Conservation (phyloP, 2,113 vertebrate species). For the Seriola rivoliana region DNA sequence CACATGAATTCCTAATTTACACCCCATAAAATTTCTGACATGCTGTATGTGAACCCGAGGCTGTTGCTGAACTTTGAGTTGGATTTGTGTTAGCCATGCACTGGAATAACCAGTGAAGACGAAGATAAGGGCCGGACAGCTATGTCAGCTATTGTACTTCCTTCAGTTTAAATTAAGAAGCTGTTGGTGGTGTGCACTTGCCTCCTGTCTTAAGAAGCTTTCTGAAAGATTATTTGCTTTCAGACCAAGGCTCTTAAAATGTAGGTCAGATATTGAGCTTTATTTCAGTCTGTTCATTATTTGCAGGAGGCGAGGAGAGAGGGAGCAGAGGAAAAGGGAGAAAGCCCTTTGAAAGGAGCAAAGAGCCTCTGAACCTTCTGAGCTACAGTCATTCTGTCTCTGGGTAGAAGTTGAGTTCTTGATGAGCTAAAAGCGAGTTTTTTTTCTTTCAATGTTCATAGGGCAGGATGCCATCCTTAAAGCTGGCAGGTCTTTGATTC, state of each 20-base stretch:
- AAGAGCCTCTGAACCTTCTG: constrained; percentile 41
- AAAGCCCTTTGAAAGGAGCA: constrained; percentile 49
- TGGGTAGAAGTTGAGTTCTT: constrained; percentile 55
- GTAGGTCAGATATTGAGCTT: constrained; percentile 67
- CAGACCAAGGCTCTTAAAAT: constrained; percentile 54
- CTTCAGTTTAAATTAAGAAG: constrained; percentile 60
- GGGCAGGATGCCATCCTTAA: constrained; percentile 58
- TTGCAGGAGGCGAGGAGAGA: constrained; percentile 27
- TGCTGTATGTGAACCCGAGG: constrained; percentile 4
- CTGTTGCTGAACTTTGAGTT: constrained; percentile 17
- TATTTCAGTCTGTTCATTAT: constrained; percentile 68
- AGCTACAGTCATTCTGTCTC: constrained; percentile 47
- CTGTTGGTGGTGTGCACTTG: constrained; percentile 29
- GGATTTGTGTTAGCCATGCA: background rate
- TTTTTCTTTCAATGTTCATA: constrained; percentile 44
- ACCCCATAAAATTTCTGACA: background rate
- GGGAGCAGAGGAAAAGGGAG: constrained; percentile 16
- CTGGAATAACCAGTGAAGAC: background rate
- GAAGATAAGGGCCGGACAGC: constrained; percentile 21
- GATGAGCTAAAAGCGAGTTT: constrained; percentile 47
- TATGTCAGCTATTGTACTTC: constrained; percentile 42
- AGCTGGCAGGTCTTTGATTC: constrained; percentile 74
- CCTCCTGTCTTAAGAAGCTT: constrained; percentile 68
- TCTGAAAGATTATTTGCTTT: constrained; percentile 72
- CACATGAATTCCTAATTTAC: background rate